Conservation (phyloP, 2,888 invertebrate species). For the Ametastegia equiseti region DNA sequence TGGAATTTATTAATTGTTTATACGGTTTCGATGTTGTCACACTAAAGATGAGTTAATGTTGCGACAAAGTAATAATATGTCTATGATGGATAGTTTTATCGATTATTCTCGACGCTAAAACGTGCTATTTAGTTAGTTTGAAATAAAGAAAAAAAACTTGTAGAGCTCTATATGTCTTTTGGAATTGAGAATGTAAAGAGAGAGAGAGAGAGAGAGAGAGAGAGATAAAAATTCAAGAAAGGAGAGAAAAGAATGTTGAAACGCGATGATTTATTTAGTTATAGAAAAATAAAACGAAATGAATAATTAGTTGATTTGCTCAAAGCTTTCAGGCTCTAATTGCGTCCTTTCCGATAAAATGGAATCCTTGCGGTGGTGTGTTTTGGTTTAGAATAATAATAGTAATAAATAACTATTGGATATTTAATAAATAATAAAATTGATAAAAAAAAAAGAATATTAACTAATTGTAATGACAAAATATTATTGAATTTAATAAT, state of each 20-base stretch:
- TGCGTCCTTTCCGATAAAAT: slow-evolving; percentile 64
- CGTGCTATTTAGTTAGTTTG: not conserved
- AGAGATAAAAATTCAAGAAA: not conserved
- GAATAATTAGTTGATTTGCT: slow-evolving; percentile 55
- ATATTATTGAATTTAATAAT: slow-evolving; percentile 41
- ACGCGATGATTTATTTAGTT: not conserved
- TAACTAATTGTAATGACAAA: slow-evolving; percentile 48
- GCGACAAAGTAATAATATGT: not conserved
- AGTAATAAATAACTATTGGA: slow-evolving; percentile 49
- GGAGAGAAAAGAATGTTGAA: not conserved
- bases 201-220: no score
- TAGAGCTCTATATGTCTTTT: not conserved
- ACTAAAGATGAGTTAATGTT: not conserved
- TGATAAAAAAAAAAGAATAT: slow-evolving; percentile 12
- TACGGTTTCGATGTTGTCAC: not conserved
- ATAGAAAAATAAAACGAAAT: not conserved
- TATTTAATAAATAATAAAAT: slow-evolving; percentile 50
- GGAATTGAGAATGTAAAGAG: not conserved
- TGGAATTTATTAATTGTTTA: not conserved
- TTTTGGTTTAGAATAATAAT: slow-evolving; percentile 57
- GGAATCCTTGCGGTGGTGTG: slow-evolving; percentile 63
- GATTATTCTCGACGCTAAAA: not conserved
- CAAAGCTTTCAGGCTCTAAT: slow-evolving; percentile 65
- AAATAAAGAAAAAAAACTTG: not conserved
- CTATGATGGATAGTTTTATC: not conserved